These are phyloP conservation scores for Adoxophyes honmai DNA, from an alignment of 1,140 invertebrate species.

Conservation along the genomic window DNA sequence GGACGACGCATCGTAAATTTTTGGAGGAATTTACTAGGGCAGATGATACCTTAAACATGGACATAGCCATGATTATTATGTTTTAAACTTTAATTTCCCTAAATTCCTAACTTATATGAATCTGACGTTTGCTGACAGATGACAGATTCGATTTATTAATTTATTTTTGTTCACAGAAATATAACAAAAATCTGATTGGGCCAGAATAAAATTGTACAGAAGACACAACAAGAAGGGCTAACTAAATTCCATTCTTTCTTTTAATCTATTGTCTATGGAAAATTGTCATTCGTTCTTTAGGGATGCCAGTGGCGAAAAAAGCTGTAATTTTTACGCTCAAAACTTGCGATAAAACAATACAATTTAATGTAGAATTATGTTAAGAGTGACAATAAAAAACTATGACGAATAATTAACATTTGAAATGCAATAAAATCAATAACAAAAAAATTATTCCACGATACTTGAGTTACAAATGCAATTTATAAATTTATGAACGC, in stretches of 20 bases:
- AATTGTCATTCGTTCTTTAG: background rate
- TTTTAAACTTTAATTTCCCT: background rate
- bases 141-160: background rate
- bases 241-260: background rate
- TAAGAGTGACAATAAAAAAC: no score
- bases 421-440: no score
- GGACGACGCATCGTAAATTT: conserved; percentile 52
- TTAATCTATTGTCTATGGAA: background rate
- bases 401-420: no score
- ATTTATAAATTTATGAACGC: conserved; percentile 43
- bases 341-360: no score
- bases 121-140: background rate
- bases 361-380: no score
- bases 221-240: no score
- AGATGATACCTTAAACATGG: conserved; percentile 58
- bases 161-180: no score
- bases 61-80: conserved; percentile 49
- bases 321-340: background rate
- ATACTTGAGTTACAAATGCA: no score
- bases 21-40: conserved; percentile 48
- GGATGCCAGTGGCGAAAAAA: background rate
- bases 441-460: no score
- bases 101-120: background rate
- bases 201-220: no score
- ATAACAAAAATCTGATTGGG: no score